These are phyloP conservation scores for Chymomyza caudatula DNA, from an alignment of 2,888 invertebrate species.

Conservation along the genomic window DNA sequence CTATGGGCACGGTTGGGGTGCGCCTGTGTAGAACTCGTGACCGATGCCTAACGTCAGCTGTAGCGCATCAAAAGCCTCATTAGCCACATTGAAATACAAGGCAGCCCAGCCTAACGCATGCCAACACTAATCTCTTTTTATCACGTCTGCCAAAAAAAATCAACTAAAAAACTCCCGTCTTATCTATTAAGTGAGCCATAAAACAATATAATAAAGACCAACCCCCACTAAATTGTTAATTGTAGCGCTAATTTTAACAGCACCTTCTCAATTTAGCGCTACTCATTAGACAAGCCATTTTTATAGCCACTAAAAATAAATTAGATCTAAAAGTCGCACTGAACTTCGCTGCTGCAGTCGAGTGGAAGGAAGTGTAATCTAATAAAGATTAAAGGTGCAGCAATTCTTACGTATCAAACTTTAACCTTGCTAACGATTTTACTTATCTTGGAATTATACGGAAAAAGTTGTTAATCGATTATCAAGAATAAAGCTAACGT, in stretches of 20 bases:
- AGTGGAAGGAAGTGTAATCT: background rate
- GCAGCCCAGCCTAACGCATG: background rate
- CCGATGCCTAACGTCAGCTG: background rate
- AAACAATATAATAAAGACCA: conserved; percentile 42
- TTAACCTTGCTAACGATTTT: background rate
- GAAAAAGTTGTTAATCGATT: background rate
- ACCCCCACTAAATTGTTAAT: conserved; percentile 46
- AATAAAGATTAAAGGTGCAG: background rate
- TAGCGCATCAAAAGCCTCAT: background rate
- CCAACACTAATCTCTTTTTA: background rate
- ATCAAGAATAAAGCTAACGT: background rate
- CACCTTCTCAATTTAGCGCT: conserved; percentile 49
- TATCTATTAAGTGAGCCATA: conserved; percentile 50
- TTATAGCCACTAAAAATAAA: conserved; percentile 63
- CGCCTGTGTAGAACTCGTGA: background rate
- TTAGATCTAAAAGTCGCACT: conserved; percentile 36
- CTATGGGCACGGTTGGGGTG: no score
- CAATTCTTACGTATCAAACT: background rate
- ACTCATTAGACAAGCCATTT: conserved; percentile 59
- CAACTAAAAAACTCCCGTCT: conserved; percentile 30
- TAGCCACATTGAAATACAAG: background rate
- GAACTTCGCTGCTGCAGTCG: no score
- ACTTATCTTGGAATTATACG: background rate
- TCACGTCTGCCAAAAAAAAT: background rate
- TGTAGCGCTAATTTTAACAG: conserved; percentile 59